Conservation (phyloP, 2,888 invertebrate species). For the Corythucha ciliata region DNA sequence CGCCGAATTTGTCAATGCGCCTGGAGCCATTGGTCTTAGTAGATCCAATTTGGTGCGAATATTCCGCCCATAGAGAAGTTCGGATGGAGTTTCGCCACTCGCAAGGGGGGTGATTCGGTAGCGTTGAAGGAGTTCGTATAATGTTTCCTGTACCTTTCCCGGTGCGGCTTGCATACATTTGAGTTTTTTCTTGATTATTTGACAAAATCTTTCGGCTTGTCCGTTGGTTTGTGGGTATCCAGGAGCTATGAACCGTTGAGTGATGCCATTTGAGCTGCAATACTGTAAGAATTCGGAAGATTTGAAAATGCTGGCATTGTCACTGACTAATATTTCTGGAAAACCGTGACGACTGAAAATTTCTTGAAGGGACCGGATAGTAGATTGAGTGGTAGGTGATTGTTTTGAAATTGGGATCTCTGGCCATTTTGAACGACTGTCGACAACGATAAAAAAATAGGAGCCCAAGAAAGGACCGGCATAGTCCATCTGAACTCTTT, state of each 20-base stretch:
- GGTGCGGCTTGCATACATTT: neutral
- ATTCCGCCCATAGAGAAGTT: constrained; percentile 5
- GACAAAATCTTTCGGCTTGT: neutral
- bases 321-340: constrained; percentile 17
- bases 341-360: constrained; percentile 18
- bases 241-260: constrained; percentile 17
- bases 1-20: too few relatives aligned
- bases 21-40: too few relatives aligned
- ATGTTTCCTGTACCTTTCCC: constrained; percentile 1
- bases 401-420: constrained; percentile 11
- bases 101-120: constrained; percentile 1
- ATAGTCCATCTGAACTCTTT: neutral
- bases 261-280: constrained; percentile 8
- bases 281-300: constrained; percentile 5
- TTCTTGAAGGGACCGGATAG: constrained; percentile 16
- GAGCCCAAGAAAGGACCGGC: neutral
- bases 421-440: constrained; percentile 27
- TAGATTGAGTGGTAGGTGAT: constrained; percentile 16
- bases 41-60: constrained; percentile 4
- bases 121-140: neutral
- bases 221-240: too few relatives aligned
- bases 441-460: constrained; percentile 10
- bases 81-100: neutral
- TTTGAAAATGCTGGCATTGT: constrained; percentile 26
- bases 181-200: neutral